Conservation (phyloP, 2,113 vertebrate species). For the Malurus cyaneus region DNA sequence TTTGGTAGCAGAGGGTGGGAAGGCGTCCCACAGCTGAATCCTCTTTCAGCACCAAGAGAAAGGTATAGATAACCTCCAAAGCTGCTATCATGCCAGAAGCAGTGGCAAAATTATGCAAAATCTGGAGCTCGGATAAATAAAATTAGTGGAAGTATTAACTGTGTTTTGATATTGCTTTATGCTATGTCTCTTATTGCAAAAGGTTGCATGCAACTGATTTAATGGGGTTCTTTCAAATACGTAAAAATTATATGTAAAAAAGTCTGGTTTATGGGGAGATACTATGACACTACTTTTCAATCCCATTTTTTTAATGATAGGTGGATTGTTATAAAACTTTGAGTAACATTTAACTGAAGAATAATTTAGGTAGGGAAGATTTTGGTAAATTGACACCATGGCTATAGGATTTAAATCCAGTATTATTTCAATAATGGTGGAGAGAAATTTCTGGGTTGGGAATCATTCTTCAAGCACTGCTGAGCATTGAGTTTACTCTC, state of each 20-base stretch:
- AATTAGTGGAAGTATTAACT: not conserved
- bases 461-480: not conserved
- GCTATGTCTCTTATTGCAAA: constrained; percentile 13
- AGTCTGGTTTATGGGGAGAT: not conserved
- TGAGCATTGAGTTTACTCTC: not conserved
- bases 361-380: not conserved
- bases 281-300: not conserved
- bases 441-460: not conserved
- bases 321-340: not conserved
- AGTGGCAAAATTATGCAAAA: not conserved
- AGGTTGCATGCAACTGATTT: not conserved
- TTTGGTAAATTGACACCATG: not conserved
- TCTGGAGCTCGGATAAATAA: not conserved
- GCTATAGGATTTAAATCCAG: not conserved
- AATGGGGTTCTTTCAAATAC: not conserved
- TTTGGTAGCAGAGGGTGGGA: not conserved
- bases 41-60: not conserved
- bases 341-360: not conserved
- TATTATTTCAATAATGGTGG: not conserved
- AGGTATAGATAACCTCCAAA: not conserved
- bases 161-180: constrained; percentile 34
- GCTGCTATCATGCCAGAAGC: not conserved
- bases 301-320: not conserved
- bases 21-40: not conserved
- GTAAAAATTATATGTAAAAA: not conserved